Evolutionary conservation across 2,113 vertebrate species (phyloP).

Genomic region (Epinephelus moara): DNA sequence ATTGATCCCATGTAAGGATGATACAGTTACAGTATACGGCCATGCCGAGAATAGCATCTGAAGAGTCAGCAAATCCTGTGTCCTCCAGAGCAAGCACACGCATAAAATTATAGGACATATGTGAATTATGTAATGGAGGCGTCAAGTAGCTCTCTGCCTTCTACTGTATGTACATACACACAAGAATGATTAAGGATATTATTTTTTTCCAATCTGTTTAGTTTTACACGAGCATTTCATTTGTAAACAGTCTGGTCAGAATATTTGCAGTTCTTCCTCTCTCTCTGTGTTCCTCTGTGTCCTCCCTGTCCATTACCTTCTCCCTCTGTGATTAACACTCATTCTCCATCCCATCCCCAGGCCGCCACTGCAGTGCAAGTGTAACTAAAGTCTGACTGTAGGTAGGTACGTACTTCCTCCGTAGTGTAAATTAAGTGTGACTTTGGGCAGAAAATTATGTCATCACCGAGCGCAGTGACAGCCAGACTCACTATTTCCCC

Average conservation of each 20-base stretch:
- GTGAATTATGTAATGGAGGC: not conserved
- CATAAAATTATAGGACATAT: not conserved
- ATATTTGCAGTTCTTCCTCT: conserved; percentile 73
- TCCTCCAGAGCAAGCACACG: not conserved
- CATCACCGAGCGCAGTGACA: conserved; percentile 58
- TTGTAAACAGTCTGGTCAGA: conserved; percentile 64
- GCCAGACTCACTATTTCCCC: conserved; percentile 53
- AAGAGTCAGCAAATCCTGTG: conserved; percentile 34
- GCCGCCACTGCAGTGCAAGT: conserved; percentile 85
- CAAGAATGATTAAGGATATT: not conserved
- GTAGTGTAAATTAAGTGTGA: conserved; percentile 74
- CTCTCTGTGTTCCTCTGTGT: conserved; percentile 57
- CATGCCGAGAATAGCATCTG: conserved; percentile 38
- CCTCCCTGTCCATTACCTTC: conserved; percentile 51
- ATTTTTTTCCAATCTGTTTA: not conserved
- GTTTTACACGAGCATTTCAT: conserved; percentile 10
- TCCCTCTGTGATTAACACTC: conserved; percentile 81
- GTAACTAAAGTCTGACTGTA: conserved; percentile 84
- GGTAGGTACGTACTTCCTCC: conserved; percentile 78
- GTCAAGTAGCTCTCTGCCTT: not conserved
- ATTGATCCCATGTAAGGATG: conserved; percentile 66
- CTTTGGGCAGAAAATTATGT: conserved; percentile 64
- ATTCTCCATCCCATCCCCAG: conserved; percentile 86
- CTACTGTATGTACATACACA: conserved; percentile 9
- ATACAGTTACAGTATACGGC: conserved; percentile 61